Evolutionary conservation across 2,113 vertebrate genomes (phyloP).

Genomic region (Fulmarus glacialis): DNA sequence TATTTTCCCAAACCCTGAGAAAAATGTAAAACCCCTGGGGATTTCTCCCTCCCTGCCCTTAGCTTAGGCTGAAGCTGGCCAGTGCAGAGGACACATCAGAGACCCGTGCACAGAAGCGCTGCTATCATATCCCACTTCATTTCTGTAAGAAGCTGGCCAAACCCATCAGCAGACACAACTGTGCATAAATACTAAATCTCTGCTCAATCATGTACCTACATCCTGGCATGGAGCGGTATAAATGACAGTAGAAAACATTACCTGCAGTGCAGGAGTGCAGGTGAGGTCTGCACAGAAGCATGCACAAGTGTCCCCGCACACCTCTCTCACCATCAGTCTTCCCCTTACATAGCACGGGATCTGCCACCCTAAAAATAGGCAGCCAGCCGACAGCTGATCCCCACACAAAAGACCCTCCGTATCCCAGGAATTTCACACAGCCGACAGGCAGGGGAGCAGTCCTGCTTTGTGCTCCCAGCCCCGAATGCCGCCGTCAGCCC

Average conservation of each 20-base stretch:
- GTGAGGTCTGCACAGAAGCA: background rate
- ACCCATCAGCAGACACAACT: background rate
- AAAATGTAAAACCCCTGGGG: background rate
- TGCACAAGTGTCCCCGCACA: background rate
- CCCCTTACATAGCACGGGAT: background rate
- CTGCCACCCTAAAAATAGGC: conserved; percentile 66
- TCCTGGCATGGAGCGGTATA: rapidly evolving
- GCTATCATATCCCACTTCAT: background rate
- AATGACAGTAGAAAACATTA: background rate
- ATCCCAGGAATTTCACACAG: conserved; percentile 58
- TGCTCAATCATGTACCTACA: background rate
- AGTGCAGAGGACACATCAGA: background rate
- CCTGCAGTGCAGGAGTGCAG: background rate
- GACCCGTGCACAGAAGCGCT: rapidly evolving
- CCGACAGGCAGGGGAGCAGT: conserved; percentile 25
- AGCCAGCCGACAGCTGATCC: conserved; percentile 43
- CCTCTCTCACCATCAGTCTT: background rate
- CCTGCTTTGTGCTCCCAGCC: conserved; percentile 39
- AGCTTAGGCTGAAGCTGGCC: background rate
- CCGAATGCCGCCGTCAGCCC: rapidly evolving
- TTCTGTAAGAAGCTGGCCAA: background rate
- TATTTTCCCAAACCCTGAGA: background rate
- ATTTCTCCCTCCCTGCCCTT: background rate
- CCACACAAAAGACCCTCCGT: conserved; percentile 51
- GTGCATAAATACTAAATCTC: rapidly evolving